Evolutionary conservation across 2,888 invertebrate species (phyloP).

Genomic region (Ceraclea dissimilis): DNA sequence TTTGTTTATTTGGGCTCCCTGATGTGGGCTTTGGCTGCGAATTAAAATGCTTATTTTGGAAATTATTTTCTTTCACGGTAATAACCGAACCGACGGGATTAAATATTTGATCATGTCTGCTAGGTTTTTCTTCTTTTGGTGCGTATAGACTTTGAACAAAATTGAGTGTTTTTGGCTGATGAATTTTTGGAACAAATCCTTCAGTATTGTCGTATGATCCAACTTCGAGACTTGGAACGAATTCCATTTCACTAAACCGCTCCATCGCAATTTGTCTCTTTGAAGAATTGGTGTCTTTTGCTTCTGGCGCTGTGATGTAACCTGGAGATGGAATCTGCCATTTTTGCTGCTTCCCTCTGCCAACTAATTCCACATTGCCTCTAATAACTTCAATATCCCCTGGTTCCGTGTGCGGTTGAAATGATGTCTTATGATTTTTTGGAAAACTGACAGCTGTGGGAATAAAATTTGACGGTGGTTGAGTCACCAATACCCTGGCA

Average conservation of each 20-base stretch:
- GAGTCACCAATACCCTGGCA: not conserved
- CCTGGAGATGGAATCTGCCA: slow-evolving; percentile 24
- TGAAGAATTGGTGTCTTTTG: slow-evolving; percentile 21
- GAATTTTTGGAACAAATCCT: slow-evolving; percentile 20
- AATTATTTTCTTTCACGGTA: not conserved
- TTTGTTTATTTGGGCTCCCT: not conserved
- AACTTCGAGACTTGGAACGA: slow-evolving; percentile 23
- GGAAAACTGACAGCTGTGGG: slow-evolving; percentile 3
- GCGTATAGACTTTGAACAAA: not conserved
- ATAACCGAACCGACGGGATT: not conserved
- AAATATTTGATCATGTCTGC: not conserved
- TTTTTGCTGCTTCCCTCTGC: slow-evolving; percentile 17
- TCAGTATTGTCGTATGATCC: slow-evolving; percentile 19
- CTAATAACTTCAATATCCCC: slow-evolving; percentile 7
- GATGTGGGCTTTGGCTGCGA: not conserved
- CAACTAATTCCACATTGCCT: not conserved
- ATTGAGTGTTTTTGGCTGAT: slow-evolving; percentile 14
- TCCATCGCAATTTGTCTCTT: slow-evolving; percentile 21
- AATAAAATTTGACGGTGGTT: not conserved
- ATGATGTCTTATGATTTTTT: not conserved
- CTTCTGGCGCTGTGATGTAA: slow-evolving; percentile 16
- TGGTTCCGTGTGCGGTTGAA: slow-evolving; percentile 3
- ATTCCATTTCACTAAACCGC: slow-evolving; percentile 6
- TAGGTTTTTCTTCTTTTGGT: not conserved
- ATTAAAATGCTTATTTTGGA: too few relatives aligned